Base-by-base conservation (phyloP, 2,113 vertebrate species). In the Mustela lutreola region DNA sequence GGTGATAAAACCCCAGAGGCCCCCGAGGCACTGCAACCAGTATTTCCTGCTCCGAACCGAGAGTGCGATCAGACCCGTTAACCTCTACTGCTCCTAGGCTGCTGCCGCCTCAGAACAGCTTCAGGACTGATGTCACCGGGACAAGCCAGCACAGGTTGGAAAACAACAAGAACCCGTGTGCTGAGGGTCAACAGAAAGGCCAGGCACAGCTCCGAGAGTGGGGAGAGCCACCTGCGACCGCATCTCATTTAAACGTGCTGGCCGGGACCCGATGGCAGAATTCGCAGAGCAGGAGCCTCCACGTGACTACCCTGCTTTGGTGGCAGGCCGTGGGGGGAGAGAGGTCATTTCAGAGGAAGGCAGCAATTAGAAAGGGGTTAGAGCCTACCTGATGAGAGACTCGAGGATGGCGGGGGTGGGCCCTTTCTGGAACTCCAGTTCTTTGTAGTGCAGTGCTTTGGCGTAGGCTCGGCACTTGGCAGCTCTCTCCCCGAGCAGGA, bases 371-470 rank as follows among this genome's bases (percentile, higher is more conserved):
- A 73, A 89, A 78, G 63, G 33, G 65, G 16, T 50, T 16, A 4
- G 0, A 12, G 98, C 99, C 96, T 99, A 99, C 99, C 99, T 99
- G 99, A 99, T 99, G 10, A 99, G 99, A 71, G 99, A 99, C 98
- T 99, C 99, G 0, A 99, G 98, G 93, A 99, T 99, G 89, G 99
- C 99, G 0, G 99, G 99, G 5, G 99, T 99, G 15, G 99, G 98
- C 0, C 99, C 99, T 87, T 99, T 99, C 97, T 99, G 99, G 98
- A 99, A 99, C 98, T 99, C 99, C 98, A 99, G 99, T 94, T 99
- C 99, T 98, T 99, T 99, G 99, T 99, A 99, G 98, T 99, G 99
- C 16, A 99, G 98, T 4, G 99, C 99, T 87, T 99, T 99, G 97
- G 99, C 99, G 1, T 99, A 99, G 0, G 99, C 99, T 36, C 99